A percentile compares a stretch with the other conserved stretches of the same genome.
Conservation (phyloP, 1,140 invertebrate species). For the Chlorops oryzae region DNA sequence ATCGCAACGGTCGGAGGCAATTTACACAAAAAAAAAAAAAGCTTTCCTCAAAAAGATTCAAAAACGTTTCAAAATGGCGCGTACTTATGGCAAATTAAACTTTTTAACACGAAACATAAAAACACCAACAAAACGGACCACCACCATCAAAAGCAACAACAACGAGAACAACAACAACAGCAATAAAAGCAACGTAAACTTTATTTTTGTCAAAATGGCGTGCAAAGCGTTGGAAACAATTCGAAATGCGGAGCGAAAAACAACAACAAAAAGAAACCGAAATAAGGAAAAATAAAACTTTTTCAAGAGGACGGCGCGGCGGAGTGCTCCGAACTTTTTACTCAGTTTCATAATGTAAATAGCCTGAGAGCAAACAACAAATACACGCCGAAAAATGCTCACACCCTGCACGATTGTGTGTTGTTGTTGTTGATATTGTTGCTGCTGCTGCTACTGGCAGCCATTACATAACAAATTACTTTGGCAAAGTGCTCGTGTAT, state of each 20-base stretch:
- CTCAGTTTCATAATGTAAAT: too few relatives aligned
- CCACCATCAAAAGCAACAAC: slow-evolving; percentile 13
- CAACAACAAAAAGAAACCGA: background rate
- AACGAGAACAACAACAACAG: slow-evolving; percentile 1
- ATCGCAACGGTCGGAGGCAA: too few relatives aligned
- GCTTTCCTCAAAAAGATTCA: slow-evolving; percentile 25
- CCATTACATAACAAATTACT: slow-evolving; percentile 45
- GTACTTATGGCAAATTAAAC: slow-evolving; percentile 43
- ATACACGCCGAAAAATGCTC: too few relatives aligned
- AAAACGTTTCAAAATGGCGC: slow-evolving; percentile 31
- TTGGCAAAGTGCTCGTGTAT: slow-evolving; percentile 47
- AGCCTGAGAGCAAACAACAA: too few relatives aligned
- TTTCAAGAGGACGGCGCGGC: too few relatives aligned
- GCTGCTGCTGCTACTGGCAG: slow-evolving; percentile 16
- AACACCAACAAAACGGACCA: background rate
- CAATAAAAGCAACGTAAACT: background rate
- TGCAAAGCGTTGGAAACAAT: too few relatives aligned
- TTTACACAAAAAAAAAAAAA: too few relatives aligned
- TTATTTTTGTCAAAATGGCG: background rate
- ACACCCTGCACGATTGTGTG: too few relatives aligned
- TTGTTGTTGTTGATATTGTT: background rate
- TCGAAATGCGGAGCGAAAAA: background rate
- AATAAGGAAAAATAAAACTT: slow-evolving; percentile 1
- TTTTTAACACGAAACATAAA: slow-evolving; percentile 19
- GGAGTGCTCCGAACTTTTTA: too few relatives aligned